Percentiles rank a stretch among this genome's conserved stretches.
Conservation (phyloP, 2,113 vertebrate genomes). For the Actinemys pallida region DNA sequence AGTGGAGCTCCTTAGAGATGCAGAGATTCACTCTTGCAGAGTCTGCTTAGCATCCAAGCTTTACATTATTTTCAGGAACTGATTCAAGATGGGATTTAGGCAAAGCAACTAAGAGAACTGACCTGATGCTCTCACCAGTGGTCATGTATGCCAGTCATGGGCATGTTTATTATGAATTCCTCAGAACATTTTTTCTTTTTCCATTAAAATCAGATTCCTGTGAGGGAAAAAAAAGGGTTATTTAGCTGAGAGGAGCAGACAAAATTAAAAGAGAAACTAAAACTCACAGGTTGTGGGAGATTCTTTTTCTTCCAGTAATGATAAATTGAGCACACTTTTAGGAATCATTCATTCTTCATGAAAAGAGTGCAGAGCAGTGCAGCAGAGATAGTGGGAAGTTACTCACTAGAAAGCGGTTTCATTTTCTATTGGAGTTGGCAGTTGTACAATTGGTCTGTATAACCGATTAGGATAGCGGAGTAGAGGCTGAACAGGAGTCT, state of each 20-base stretch:
- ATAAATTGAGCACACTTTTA: neutral
- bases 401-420: neutral
- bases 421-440: neutral
- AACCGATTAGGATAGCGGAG: neutral
- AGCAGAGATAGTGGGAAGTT: neutral
- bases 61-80: neutral
- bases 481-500: fast-evolving
- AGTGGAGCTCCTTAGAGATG: neutral
- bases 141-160: neutral
- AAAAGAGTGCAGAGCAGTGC: neutral
- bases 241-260: neutral
- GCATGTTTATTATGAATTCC: neutral
- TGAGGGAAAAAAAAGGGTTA: neutral
- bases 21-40: neutral
- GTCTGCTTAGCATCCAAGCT: neutral
- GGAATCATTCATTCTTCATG: neutral
- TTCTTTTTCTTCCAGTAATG: neutral
- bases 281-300: neutral
- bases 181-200: neutral
- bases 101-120: neutral
- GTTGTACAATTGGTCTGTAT: neutral
- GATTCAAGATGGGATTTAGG: neutral
- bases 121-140: neutral
- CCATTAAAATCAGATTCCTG: neutral
- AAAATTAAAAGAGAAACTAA: neutral